These are phyloP conservation scores for Phocides pigmalion DNA, from an alignment of 1,140 invertebrate genomes.

Conservation along the genomic window DNA sequence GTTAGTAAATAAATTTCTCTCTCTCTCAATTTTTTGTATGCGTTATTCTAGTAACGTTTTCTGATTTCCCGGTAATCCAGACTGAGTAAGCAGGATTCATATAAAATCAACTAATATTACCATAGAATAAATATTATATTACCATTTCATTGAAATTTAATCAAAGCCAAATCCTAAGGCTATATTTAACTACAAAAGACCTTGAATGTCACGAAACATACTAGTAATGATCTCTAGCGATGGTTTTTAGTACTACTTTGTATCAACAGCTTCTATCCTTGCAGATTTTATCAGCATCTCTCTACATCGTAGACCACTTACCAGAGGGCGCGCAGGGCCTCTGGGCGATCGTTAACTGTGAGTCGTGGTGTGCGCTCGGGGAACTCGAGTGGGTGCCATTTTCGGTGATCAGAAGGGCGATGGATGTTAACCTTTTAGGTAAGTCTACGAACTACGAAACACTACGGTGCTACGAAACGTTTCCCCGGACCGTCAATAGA, in stretches of 20 bases:
- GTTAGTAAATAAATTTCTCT: not conserved
- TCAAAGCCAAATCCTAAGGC: not conserved
- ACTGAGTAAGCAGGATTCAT: not conserved
- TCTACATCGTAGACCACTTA: conserved; percentile 90
- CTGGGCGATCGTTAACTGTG: conserved; percentile 96
- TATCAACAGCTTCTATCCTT: conserved; percentile 16
- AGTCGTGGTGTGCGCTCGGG: conserved; percentile 93
- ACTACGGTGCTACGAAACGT: conserved; percentile 7
- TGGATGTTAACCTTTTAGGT: conserved; percentile 91
- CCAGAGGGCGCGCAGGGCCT: conserved; percentile 91
- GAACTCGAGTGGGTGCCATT: conserved; percentile 95
- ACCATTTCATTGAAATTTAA: too few species aligned
- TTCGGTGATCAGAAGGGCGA: conserved; percentile 88
- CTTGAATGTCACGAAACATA: not conserved
- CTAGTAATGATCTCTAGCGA: conserved; percentile 28
- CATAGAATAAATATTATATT: too few species aligned
- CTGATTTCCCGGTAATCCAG: not conserved
- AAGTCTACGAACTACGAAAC: conserved; percentile 40
- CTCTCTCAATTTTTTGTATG: not conserved
- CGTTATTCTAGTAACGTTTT: not conserved
- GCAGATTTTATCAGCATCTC: conserved; percentile 88
- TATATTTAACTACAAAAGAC: conserved; percentile 1
- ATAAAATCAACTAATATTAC: not conserved
- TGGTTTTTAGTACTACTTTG: conserved; percentile 5
- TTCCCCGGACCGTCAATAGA: conserved; percentile 32